Evolutionary conservation across 1,140 invertebrate genomes (phyloP).

Genomic region (Cydia strobilella): DNA sequence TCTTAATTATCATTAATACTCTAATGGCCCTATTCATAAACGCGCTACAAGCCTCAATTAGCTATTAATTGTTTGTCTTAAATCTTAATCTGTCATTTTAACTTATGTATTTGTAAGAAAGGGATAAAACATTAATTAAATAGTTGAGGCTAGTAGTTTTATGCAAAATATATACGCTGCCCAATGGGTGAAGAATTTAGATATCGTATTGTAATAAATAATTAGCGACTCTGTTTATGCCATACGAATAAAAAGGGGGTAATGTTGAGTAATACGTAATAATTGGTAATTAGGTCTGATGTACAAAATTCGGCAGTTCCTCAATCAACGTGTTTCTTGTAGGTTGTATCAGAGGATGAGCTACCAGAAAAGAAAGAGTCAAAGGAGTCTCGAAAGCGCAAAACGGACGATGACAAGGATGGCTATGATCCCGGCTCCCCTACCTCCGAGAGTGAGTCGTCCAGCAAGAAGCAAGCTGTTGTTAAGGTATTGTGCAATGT

Average conservation of each 20-base stretch:
- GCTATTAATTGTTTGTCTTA: neutral
- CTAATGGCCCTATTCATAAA: no score
- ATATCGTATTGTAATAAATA: no score
- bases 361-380: constrained; percentile 81
- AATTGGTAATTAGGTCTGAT: neutral
- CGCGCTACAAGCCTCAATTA: neutral
- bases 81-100: no score
- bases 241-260: no score
- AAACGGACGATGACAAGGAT: constrained; percentile 70
- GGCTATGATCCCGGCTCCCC: constrained; percentile 90
- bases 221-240: no score
- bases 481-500: constrained; percentile 63
- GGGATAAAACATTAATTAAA: no score
- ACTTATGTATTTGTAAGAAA: no score
- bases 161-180: no score
- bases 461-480: constrained; percentile 84
- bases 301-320: neutral
- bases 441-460: constrained; percentile 86
- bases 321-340: constrained; percentile 6
- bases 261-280: neutral
- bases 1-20: no score
- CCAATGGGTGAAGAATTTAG: no score
- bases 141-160: no score
- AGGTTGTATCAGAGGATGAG: constrained; percentile 88
- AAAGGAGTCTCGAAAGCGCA: constrained; percentile 77